Conservation (phyloP, 2,797 vertebrate genomes). For the Trachops cirrhosus region DNA sequence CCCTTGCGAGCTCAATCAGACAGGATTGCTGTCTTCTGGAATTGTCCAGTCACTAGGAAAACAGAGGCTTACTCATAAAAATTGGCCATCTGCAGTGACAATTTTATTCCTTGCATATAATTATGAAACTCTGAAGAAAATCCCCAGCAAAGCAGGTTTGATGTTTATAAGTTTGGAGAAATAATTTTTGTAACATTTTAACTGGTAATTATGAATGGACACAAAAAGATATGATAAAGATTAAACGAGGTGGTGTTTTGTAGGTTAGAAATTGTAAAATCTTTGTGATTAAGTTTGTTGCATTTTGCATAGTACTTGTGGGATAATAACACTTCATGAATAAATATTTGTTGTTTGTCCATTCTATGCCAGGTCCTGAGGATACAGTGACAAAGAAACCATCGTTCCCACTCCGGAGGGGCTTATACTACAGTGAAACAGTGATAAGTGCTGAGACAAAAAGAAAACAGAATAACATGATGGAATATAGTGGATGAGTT, state of each 20-base stretch:
- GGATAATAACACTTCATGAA: not conserved
- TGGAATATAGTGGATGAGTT: not conserved
- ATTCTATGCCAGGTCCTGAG: not conserved
- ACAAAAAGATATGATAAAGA: not conserved
- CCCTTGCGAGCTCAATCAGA: not conserved
- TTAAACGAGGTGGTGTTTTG: not conserved
- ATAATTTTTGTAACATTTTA: conserved; percentile 15
- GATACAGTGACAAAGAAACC: not conserved
- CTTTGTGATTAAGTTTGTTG: not conserved
- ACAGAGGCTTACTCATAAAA: not conserved
- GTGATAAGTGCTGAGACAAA: not conserved
- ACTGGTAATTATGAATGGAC: not conserved
- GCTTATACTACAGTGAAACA: not conserved
- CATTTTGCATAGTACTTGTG: not conserved
- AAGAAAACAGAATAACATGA: not conserved
- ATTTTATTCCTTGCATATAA: not conserved
- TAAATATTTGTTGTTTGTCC: not conserved
- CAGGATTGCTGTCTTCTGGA: not conserved
- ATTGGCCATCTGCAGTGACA: not conserved
- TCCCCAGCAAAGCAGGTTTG: not conserved
- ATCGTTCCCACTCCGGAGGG: not conserved
- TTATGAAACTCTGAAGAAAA: not conserved
- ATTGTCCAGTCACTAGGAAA: not conserved
- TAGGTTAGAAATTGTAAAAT: not conserved
- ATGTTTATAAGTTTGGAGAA: not conserved